Base-by-base conservation (phyloP, 2,113 vertebrate species). In the Empidonax traillii region DNA sequence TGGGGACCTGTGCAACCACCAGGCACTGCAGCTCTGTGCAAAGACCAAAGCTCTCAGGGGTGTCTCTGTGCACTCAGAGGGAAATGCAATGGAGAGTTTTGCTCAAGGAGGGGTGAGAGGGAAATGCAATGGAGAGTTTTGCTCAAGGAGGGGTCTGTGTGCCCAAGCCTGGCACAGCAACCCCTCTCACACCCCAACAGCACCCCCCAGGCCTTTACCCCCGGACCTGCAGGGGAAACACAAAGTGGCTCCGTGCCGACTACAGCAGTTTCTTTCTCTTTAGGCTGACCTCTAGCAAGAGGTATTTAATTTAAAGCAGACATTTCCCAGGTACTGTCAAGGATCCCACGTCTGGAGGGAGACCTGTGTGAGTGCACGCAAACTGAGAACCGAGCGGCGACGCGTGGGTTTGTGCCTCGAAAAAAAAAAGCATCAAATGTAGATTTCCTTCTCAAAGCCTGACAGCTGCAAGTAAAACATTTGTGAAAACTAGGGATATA, bases 141-240 rank as follows among this genome's bases (percentile, higher is more conserved):
- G 46, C 62, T 65, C 41, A 33, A 63, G 47, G 51, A 51, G 22
- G 41, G 18, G 6, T 3, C 21, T 1, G 21, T 12, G 41, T 25
- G 61, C 43, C n/a, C n/a, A 31, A 22, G 30, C 25, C 55, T 43
- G 56, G 46, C 55, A 35, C n/a, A 14, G 37, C 2, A 24, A 37
- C 69, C 19, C 28, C 10, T 30, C 59, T 51, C 46, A 19, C 23
- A 37, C 27, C 25, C 8, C 0, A 0, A 16, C 20, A 22, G 25
- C 47, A 10, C 3, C 9, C 52, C 43, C 35, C 23, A 8, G 3
- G 21, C 13, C 49, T 68, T n/a, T 23, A 28, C 12, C 16, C 49
- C 11, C 5, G 0, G n/a, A 21, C 52, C 76, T 27, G 39, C 41
- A 21, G 30, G 8, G 33, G 15, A 55, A 84, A n/a, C 77, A 33